Evolutionary conservation across 2,113 vertebrate genomes (phyloP).

Genomic region (Melanotaenia duboulayi): DNA sequence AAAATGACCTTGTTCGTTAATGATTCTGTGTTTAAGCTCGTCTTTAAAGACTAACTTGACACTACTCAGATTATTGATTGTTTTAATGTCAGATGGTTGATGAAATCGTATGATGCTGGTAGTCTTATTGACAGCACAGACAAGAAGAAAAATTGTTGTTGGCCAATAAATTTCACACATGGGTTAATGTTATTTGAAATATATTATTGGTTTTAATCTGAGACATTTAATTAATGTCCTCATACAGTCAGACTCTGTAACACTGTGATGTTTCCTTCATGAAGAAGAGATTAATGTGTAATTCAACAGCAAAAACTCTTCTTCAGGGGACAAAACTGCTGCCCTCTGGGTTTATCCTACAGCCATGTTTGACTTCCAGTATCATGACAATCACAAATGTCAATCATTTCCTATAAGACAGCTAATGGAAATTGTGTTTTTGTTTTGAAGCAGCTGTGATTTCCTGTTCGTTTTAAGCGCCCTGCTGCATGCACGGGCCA

Average conservation of each 20-base stretch:
- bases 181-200: not conserved
- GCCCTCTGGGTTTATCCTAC: not conserved
- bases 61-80: conserved; percentile 1
- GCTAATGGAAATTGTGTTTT: not conserved
- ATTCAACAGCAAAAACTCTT: not conserved
- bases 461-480: conserved; percentile 17
- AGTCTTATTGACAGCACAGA: not conserved
- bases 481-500: not conserved
- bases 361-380: not conserved
- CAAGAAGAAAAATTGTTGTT: not conserved
- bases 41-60: conserved; percentile 3
- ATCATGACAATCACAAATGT: not conserved
- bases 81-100: not conserved
- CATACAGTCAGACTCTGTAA: not conserved
- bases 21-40: conserved; percentile 1
- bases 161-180: not conserved
- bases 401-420: conserved; percentile 14
- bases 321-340: not conserved
- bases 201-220: not conserved
- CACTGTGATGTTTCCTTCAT: not conserved
- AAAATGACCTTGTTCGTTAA: conserved; percentile 14
- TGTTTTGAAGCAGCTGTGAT: not conserved
- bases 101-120: conserved; percentile 7
- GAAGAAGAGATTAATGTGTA: conserved; percentile 2
- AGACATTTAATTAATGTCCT: not conserved